These are phyloP conservation scores for Anorthoa munda DNA, from an alignment of 2,888 invertebrate species.

Conservation along the genomic window DNA sequence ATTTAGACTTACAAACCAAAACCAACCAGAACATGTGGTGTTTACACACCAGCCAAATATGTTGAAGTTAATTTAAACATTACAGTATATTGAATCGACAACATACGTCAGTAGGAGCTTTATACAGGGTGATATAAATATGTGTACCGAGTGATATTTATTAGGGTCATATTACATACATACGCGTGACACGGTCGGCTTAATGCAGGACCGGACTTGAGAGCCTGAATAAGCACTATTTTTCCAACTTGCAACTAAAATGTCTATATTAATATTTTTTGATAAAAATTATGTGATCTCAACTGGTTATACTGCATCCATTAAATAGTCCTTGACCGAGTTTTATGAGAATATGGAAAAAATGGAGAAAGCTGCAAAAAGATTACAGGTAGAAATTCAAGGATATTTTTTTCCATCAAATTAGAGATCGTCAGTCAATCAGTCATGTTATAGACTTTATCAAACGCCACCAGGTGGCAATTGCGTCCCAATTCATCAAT, in stretches of 20 bases:
- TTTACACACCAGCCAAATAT: slow-evolving; percentile 10
- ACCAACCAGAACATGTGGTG: neutral
- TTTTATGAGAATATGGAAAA: too few species aligned
- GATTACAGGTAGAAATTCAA: too few species aligned
- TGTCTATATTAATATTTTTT: neutral
- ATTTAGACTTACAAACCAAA: neutral
- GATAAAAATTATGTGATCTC: too few species aligned
- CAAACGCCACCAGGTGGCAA: too few species aligned
- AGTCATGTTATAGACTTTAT: too few species aligned
- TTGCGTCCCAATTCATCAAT: too few species aligned
- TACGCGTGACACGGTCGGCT: slow-evolving; percentile 77
- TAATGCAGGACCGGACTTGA: slow-evolving; percentile 60
- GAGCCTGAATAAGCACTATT: neutral
- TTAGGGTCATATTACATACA: slow-evolving; percentile 84
- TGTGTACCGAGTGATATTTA: slow-evolving; percentile 84
- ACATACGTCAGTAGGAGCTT: slow-evolving; percentile 70
- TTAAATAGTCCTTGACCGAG: too few species aligned
- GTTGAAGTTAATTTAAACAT: slow-evolving; percentile 61
- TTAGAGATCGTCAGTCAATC: too few species aligned
- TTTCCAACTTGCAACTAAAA: neutral
- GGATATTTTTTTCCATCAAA: too few species aligned
- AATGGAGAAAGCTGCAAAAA: too few species aligned
- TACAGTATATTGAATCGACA: slow-evolving; percentile 67
- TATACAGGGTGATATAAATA: slow-evolving; percentile 79
- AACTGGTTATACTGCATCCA: too few species aligned